phyloP scores from a whole-genome alignment of 2,113 vertebrate genomes.

The Serranochromis macrocephalus region DNA sequence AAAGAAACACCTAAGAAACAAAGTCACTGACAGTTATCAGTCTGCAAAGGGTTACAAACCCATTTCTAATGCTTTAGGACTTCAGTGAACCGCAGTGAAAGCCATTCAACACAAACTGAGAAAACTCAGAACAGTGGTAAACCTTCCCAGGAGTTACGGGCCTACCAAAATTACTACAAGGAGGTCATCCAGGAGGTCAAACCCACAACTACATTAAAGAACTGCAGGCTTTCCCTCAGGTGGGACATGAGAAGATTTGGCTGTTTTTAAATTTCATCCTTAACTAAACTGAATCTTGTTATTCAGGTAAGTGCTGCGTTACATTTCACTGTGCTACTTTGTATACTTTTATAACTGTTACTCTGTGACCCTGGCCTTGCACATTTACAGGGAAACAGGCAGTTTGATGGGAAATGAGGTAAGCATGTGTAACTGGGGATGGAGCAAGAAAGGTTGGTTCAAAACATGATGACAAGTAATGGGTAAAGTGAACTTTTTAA shows the following conservation, averaged over 20 bases:
- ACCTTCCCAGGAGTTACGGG: background rate
- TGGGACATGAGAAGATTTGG: background rate
- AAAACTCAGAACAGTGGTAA: background rate
- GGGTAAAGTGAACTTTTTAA: background rate
- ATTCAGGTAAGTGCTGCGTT: background rate
- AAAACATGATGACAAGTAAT: background rate
- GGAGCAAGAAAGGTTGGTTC: background rate
- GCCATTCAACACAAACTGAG: background rate
- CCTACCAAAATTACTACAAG: background rate
- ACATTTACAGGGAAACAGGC: background rate
- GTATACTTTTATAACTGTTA: background rate
- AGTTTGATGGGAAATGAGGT: background rate
- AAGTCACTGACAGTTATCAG: background rate
- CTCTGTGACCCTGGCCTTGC: background rate
- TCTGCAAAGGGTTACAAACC: background rate
- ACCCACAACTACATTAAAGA: background rate
- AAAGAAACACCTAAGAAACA: background rate
- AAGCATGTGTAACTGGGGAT: background rate
- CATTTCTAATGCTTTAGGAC: background rate
- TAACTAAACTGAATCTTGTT: background rate
- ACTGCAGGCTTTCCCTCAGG: background rate
- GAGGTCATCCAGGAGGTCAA: background rate
- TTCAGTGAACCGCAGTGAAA: background rate
- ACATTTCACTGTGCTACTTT: background rate
- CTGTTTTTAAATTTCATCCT: background rate